Conservation (phyloP, 2,797 vertebrate genomes). For the Sphaeramia orbicularis region DNA sequence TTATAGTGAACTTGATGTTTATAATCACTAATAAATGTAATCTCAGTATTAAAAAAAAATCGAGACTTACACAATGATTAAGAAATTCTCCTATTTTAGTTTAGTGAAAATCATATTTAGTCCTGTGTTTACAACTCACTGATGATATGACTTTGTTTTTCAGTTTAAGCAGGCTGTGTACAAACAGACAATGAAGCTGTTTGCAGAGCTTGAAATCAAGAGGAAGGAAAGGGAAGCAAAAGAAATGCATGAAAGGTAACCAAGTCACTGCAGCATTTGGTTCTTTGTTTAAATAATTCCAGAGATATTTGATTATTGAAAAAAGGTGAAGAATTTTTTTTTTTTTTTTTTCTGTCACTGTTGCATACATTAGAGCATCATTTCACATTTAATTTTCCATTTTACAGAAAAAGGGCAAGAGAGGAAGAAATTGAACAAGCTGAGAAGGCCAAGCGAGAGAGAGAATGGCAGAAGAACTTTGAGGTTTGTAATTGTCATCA, state of each 20-base stretch:
- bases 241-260: constrained; percentile 98
- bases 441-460: constrained; percentile 95
- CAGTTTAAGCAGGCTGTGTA: constrained; percentile 98
- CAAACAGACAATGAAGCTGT: constrained; percentile 99
- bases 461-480: constrained; percentile 99
- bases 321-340: neutral
- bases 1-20: too few relatives aligned
- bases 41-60: too few relatives aligned
- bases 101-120: too few relatives aligned
- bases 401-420: constrained; percentile 93
- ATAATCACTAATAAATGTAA: too few relatives aligned
- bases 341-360: neutral
- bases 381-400: constrained; percentile 6
- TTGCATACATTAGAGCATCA: neutral
- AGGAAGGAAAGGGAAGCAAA: constrained; percentile 99
- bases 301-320: neutral
- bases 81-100: too few relatives aligned
- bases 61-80: too few relatives aligned
- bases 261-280: neutral
- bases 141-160: neutral
- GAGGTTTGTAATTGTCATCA: constrained; percentile 84
- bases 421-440: constrained; percentile 98
- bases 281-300: neutral
- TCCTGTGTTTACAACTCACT: neutral
- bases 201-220: constrained; percentile 98